Evolutionary conservation across 2,888 invertebrate species (phyloP).

Genomic region (Trichopoda pennipes): DNA sequence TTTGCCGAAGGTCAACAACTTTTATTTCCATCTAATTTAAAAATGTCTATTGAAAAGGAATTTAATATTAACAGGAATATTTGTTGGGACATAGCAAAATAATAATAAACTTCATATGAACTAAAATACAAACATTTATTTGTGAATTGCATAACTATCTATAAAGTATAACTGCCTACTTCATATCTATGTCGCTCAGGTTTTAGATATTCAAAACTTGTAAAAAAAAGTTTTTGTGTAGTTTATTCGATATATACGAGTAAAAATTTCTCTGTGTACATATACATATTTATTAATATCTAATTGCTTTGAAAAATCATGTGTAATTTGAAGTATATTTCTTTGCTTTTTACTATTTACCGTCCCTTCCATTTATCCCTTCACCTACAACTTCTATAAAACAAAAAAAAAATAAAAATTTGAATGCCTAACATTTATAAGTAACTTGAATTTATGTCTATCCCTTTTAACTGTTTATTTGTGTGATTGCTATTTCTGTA

Average conservation of each 20-base stretch:
- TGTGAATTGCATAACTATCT: not conserved
- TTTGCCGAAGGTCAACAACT: not conserved
- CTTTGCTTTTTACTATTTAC: not conserved
- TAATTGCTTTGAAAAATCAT: conserved; percentile 64
- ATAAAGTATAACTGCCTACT: conserved; percentile 49
- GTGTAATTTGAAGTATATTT: conserved; percentile 32
- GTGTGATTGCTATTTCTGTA: conserved; percentile 19
- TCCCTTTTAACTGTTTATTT: not conserved
- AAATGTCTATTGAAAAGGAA: not conserved
- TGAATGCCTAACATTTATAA: conserved; percentile 50
- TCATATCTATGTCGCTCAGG: conserved; percentile 51
- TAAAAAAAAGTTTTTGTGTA: conserved; percentile 4
- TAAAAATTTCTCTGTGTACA: not conserved
- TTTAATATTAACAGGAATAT: conserved; percentile 29
- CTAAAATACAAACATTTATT: conserved; percentile 18
- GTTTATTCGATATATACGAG: not conserved
- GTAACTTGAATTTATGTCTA: conserved; percentile 21
- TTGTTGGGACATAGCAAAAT: not conserved
- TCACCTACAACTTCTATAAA: not conserved
- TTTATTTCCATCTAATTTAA: not conserved
- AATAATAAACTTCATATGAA: conserved; percentile 17
- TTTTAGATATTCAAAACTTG: not conserved
- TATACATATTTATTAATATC: conserved; percentile 19
- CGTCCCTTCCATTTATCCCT: not conserved
- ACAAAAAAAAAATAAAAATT: conserved; percentile 53